A percentile compares a stretch with the other conserved stretches of the same genome.
Conservation (phyloP, 2,888 invertebrate species). For the Isotomurus palustris region DNA sequence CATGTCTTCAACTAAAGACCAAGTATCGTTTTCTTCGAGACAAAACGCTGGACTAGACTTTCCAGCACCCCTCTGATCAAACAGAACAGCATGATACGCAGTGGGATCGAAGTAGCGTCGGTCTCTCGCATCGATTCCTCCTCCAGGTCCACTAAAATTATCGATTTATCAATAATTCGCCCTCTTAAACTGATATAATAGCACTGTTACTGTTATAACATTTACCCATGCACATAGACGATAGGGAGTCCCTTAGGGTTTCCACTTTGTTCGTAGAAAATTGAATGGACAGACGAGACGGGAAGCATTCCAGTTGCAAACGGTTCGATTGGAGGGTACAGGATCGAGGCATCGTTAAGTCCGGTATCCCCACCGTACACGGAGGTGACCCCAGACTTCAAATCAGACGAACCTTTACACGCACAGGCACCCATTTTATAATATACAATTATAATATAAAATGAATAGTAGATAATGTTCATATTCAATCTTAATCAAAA, state of each 20-base stretch:
- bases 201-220: neutral
- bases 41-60: slow-evolving; percentile 28
- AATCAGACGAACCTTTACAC: slow-evolving; percentile 4
- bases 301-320: slow-evolving; percentile 18
- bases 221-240: slow-evolving; percentile 30
- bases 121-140: slow-evolving; percentile 23
- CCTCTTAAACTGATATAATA: too few species aligned
- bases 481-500: too few species aligned
- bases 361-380: neutral
- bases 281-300: slow-evolving; percentile 25
- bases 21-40: slow-evolving; percentile 33
- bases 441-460: too few species aligned
- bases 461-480: too few species aligned
- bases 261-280: slow-evolving; percentile 33
- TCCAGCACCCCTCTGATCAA: slow-evolving; percentile 30
- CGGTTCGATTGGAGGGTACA: slow-evolving; percentile 27
- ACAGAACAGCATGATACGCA: slow-evolving; percentile 22
- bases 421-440: too few species aligned
- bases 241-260: slow-evolving; percentile 23
- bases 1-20: slow-evolving; percentile 29
- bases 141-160: slow-evolving; percentile 36
- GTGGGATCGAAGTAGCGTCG: slow-evolving; percentile 30
- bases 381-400: slow-evolving; percentile 1
- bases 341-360: neutral
- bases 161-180: too few species aligned